Conservation (phyloP, 2,888 invertebrate species). For the Eurytoma californica region DNA sequence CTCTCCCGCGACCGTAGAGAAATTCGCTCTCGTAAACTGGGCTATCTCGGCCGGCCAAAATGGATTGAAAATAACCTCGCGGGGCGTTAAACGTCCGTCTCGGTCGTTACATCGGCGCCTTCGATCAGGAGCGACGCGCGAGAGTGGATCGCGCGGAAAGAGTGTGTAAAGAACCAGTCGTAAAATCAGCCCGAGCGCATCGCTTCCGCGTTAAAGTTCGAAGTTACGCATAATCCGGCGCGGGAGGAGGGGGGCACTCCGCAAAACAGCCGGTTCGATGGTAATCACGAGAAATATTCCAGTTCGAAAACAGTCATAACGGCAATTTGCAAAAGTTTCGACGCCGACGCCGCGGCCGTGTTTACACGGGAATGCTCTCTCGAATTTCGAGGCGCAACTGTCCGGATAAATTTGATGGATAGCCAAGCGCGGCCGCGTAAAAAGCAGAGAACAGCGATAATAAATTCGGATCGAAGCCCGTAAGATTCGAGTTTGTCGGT, state of each 20-base stretch:
- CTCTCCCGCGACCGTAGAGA: conserved; percentile 27
- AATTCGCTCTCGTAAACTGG: conserved; percentile 56
- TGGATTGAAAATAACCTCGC: conserved; percentile 52
- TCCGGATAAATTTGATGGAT: conserved; percentile 49
- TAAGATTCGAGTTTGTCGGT: conserved; percentile 56
- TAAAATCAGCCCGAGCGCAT: conserved; percentile 10
- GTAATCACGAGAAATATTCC: conserved; percentile 7
- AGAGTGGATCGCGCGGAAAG: conserved; percentile 30
- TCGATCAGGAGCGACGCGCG: conserved; percentile 24
- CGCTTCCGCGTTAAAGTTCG: no score
- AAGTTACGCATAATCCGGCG: no score
- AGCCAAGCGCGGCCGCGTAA: conserved; percentile 11
- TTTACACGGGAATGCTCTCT: conserved; percentile 40
- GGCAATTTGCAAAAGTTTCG: neutral
- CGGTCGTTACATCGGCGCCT: conserved; percentile 22
- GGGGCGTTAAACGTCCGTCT: conserved; percentile 28
- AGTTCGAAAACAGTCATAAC: neutral
- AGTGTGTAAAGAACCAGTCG: conserved; percentile 38
- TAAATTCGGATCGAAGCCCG: conserved; percentile 51
- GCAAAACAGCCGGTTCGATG: neutral
- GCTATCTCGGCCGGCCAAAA: conserved; percentile 32
- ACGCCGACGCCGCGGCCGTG: neutral
- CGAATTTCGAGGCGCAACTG: conserved; percentile 22
- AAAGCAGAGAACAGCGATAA: conserved; percentile 45
- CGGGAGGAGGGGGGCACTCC: no score